phyloP scores from a whole-genome alignment of 2,797 vertebrate genomes.

The Garrulus glandarius region DNA sequence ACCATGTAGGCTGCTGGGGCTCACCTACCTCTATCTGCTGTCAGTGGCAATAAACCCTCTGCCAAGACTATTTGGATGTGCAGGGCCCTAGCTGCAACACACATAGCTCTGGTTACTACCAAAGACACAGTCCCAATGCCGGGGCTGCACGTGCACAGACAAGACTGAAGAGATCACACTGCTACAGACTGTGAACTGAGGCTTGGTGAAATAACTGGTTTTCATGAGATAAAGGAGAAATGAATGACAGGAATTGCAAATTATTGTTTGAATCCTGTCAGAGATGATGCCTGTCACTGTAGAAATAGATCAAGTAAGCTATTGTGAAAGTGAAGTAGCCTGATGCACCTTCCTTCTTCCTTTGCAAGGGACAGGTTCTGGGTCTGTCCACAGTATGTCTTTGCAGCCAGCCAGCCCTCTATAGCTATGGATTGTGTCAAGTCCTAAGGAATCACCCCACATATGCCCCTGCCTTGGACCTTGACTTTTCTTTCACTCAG shows the following conservation, averaged over 20 bases:
- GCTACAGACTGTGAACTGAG: not conserved
- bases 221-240: not conserved
- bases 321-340: rapidly evolving
- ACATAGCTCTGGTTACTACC: not conserved
- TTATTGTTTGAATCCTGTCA: not conserved
- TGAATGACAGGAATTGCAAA: not conserved
- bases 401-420: not conserved
- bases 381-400: not conserved
- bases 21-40: not conserved
- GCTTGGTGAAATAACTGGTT: not conserved
- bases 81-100: not conserved
- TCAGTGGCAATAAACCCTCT: not conserved
- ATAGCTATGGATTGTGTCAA: not conserved
- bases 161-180: not conserved
- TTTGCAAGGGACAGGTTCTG: not conserved
- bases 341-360: not conserved
- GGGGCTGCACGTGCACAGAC: rapidly evolving
- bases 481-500: not conserved
- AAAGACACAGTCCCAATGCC: not conserved
- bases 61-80: not conserved
- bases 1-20: not conserved
- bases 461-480: not conserved
- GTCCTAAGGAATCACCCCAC: not conserved
- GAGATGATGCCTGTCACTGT: not conserved
- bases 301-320: not conserved